Evolutionary conservation across 2,888 invertebrate genomes (phyloP), one percentile per base, ranked within the genome.

Genomic region (Xanthia icteritia): DNA sequence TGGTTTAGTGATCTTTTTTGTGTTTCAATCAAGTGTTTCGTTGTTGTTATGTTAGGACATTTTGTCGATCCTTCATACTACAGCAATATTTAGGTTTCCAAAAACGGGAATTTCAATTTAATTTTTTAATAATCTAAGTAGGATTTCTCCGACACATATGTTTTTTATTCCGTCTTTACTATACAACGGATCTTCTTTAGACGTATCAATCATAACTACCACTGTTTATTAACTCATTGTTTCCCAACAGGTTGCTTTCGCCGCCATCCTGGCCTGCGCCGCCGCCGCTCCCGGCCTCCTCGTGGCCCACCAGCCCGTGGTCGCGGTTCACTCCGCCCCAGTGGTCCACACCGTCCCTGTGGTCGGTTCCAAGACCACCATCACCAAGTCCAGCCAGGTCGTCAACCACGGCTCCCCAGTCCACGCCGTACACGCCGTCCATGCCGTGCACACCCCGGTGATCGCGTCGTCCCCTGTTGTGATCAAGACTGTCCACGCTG

Each of bases 241-340:
- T 76, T 80, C 31, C 23, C 54, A 56, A 63, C 93, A 97, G 97
- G 91, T 97, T 85, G 94, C 94, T 73, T 94, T 97, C 92, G 93
- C 94, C 90, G 96, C 97, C 83, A 81, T 97, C 90, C 87, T 97
- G 92, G 97, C 97, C 83, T 96, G 94, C 92, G 97, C 93, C 82
- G 96, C 96, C 73, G 96, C 96, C 88, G 94, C 96, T 36, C 96
- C 96, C 13, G 95, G 96, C 60, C 89, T 95, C n/a, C 87, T 96
- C 4, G 79, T 95, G 65, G 89, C 92, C 48, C 95, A 95, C 84
- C 91, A 94, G 72, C 94, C 95, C 64, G 93, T 95, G 60, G 95
- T 96, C 70, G 92, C 95, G 17, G 94, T 94, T 73, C 86, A 93
- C 56, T 61, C 92, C 23, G 75, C 93, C 9, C 94, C 95, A 1